Evolutionary conservation across 1,140 invertebrate genomes (phyloP), one percentile per base, ranked within the genome.

Genomic region (Drosophila auraria): DNA sequence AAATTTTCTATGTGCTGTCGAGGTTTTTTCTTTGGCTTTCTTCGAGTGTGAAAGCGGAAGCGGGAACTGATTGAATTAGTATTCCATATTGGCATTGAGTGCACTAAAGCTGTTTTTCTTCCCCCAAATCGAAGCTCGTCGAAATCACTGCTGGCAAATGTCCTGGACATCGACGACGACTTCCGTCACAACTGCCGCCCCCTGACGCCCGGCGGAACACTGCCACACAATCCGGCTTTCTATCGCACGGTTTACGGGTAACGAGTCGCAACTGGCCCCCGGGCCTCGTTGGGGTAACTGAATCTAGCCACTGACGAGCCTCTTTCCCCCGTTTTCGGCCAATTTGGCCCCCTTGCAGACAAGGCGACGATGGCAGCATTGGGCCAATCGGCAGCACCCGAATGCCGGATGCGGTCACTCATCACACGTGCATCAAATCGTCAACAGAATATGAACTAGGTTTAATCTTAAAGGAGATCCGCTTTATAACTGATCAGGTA

Each of bases 391-490:
- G 95, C 78, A 94, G 94, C 80, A 94, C 94, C 74, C 93, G 94
- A 71, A 94, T 95, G 83, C 94, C 94, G 59, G 95, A 95, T 79
- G 94, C 95, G 89, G 93, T 95, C 93, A 93, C 94, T 93, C 93
- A 93, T 83, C 94, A 95, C 79, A 94, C 94, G 83, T 95, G 95
- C 94, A 94, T 96, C 94, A 94, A 94, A 93, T 94, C 96, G 92
- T 95, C 95, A 93, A 96, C 97, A 82, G 96, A 97, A 94, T 96
- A 97, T 92, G 97, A 99, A 94, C 96, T 99, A 92, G 96, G 97
- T 81, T 95, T 98, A 91, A 99, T 99, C 93, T 95, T 99, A 78
- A 97, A 98, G 94, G 99, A 99, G 94, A 95, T 99, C 84, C 96
- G 97, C 94, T 95, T 95, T 94, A 96, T 96, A 93, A 95, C 95